Conservation (phyloP, 2,113 vertebrate species). For the Typhlomys cinereus region DNA sequence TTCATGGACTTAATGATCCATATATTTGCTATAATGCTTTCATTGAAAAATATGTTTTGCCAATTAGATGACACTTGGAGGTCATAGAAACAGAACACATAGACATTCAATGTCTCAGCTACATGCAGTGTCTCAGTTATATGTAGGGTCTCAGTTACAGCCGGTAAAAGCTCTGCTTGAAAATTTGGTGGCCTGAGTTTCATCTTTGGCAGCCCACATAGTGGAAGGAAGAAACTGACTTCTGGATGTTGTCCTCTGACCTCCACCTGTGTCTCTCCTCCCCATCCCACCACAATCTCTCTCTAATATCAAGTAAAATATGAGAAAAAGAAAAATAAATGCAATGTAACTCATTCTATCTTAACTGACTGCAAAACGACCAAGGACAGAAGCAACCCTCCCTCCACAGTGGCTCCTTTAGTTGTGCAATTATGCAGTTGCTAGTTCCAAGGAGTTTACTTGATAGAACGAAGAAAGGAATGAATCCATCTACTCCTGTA, state of each 20-base stretch:
- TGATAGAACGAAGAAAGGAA: not conserved
- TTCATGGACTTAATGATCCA: not conserved
- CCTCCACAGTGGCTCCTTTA: not conserved
- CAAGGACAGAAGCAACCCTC: not conserved
- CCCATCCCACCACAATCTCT: no score
- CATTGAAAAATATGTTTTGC: not conserved
- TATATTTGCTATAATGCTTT: constrained; percentile 17
- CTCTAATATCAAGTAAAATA: no score
- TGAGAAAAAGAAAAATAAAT: not conserved
- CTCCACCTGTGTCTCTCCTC: no score
- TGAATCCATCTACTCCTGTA: not conserved
- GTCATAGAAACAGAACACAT: not conserved
- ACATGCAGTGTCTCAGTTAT: no score
- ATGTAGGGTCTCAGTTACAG: no score
- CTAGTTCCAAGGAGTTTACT: not conserved
- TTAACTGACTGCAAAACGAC: not conserved
- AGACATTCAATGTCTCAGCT: no score
- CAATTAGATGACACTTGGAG: not conserved
- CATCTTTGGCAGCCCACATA: no score
- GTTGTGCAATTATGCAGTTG: not conserved
- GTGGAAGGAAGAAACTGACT: no score
- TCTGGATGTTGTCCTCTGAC: no score
- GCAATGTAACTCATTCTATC: not conserved
- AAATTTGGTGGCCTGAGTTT: no score
- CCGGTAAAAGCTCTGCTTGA: no score